Percentiles rank a stretch among this genome's conserved stretches.
Evolutionary conservation across 2,888 invertebrate species (phyloP).

Genomic region (Protonemura montana): DNA sequence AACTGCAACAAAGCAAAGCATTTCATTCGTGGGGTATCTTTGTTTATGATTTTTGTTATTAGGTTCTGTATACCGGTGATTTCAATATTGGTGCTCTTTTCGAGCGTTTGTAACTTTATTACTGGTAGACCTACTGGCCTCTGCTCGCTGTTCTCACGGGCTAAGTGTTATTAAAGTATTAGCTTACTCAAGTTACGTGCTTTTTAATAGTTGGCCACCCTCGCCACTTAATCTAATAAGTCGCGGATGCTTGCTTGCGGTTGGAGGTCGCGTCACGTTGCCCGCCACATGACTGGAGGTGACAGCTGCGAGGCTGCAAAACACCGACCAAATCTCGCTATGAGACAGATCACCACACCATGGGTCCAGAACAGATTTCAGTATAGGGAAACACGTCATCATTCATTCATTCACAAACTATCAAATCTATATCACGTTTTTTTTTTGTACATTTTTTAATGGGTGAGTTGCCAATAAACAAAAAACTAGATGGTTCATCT

Average conservation of each 20-base stretch:
- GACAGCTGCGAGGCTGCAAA: background rate
- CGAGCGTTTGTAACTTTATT: background rate
- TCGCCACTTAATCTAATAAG: background rate
- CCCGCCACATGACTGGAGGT: background rate
- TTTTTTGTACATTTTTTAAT: background rate
- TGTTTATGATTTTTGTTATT: background rate
- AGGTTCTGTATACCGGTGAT: background rate
- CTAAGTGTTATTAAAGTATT: background rate
- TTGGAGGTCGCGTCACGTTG: background rate
- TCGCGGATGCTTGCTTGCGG: background rate
- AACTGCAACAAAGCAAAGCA: background rate
- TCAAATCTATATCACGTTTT: too few species aligned
- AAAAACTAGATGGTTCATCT: background rate
- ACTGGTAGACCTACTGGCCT: too few species aligned
- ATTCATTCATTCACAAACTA: background rate
- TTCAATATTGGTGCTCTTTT: background rate
- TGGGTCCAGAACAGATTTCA: background rate
- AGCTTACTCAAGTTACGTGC: background rate
- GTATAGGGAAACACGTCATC: background rate
- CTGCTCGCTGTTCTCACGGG: too few species aligned
- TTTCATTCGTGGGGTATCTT: background rate
- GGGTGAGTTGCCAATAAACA: background rate
- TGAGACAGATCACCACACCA: background rate
- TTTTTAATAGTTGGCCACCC: conserved; percentile 4
- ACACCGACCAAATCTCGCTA: background rate